Evolutionary conservation across 2,888 invertebrate genomes (phyloP), one percentile per base, ranked within the genome.

Genomic region (Idaea straminata): DNA sequence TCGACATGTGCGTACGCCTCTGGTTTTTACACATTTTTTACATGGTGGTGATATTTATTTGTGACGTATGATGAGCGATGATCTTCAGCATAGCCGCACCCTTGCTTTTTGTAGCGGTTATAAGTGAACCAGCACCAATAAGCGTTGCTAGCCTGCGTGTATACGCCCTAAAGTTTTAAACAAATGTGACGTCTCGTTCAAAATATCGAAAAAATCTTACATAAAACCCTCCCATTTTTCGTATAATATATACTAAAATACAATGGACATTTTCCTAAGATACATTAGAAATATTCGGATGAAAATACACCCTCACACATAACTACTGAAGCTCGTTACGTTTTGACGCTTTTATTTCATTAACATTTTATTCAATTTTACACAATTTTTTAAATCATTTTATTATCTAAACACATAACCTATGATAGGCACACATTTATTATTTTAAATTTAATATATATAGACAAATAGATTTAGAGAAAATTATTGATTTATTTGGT

Each of bases 341-440:
- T 80, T 81, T 82, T 80, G 78, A 84, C 77, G 84, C 84, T 67
- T 85, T 85, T 74, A 80, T 71, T 76, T 77, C 47, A 47, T 13
- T 47, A 13, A 47, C 13, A 77, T 67, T 78, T 78, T 82, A 76
- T 75, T 74, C 79, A 83, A 82, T 74, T 78, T 80, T 82, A 81
- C 82, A 84, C 79, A 78, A 81, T 75, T 71, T 73, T 84, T 85
- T 83, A 76, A 71, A 70, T 77, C 80, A 66, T 67, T 74, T 70
- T 68, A 71, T 79, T 85, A 84, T 79, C 84, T 87, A 88, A 75
- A 87, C 80, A 87, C 83, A 75, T 84, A 86, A 85, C 77, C 83
- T 87, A 88, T 83, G 76, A 81, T 88, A 91, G 90, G 90, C 90
- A 91, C 89, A 88, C 84, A 88, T 86, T 87, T 85, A 87, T 82